Evolutionary conservation across 2,888 invertebrate species (phyloP), one percentile per base, ranked within the genome.

Genomic region (Drosophila picticornis): DNA sequence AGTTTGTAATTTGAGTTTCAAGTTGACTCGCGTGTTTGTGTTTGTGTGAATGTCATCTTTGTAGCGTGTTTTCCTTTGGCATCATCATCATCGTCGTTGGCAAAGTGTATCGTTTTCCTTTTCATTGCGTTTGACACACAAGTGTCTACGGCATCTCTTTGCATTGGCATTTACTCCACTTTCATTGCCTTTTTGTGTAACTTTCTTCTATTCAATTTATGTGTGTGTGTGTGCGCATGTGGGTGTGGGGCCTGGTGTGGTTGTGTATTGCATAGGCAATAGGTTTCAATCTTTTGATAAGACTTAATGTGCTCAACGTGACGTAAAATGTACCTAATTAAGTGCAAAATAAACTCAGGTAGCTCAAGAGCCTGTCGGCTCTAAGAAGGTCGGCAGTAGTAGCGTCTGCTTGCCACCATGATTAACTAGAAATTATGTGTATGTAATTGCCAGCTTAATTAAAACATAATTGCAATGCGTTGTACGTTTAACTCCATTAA

Each of bases 321-420:
- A 75, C 75, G 88, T 83, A 65, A 88, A 88, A 82, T 83, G 75
- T 72, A 68, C 52, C 74, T 85, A 85, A 84, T 84, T 84, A 83
- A 79, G 75, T 81, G 85, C 68, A 74, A 76, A 83, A 67, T 72
- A 62, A 70, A 68, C 72, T 55, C 61, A 77, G 71, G 75, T 74
- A 62, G 29, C 57, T 51, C 40, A 31, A 64, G 48, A 38, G 22
- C 40, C 43, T 65, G 11, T 10, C 48, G 46, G 60, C 38, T 36
- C 62, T 29, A 50, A 29, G 50, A 56, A 59, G 53, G 32, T 34
- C 40, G 50, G 50, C 31, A 51, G 36, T 25, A 25, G 40, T 19
- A 34, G 7, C 19, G 10, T 22, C 48, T 27, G 22, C 11, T 53
- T 34, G 38, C 27, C 34, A 32, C 11, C 9, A 48, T 52, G 48